phyloP scores from a whole-genome alignment of 2,113 vertebrate species.

The Urocitellus parryii region DNA sequence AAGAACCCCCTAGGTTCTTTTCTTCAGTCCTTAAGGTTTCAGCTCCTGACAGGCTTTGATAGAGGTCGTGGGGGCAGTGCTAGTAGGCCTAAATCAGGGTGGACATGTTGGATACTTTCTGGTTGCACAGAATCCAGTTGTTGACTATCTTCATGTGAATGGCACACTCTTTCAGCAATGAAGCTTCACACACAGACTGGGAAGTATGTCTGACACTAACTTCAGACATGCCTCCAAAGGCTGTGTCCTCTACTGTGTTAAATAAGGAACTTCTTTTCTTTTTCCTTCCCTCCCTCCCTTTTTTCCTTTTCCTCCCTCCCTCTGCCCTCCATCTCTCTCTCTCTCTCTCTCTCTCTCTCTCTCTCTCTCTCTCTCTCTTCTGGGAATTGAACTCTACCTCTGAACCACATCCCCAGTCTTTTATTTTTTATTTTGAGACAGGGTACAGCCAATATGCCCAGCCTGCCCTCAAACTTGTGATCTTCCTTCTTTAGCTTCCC shows the following conservation, averaged over 20 bases:
- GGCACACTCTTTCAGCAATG: too few relatives aligned
- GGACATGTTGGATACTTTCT: not conserved
- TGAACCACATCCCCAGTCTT: too few relatives aligned
- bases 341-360: accelerated
- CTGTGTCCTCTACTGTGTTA: not conserved
- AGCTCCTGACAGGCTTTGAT: not conserved
- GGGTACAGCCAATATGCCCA: too few relatives aligned
- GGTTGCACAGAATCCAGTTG: not conserved
- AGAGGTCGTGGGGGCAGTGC: not conserved
- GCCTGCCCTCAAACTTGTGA: too few relatives aligned
- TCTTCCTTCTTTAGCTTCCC: not conserved
- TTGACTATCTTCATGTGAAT: not conserved
- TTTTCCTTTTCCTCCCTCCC: not conserved
- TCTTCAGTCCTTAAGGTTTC: not conserved
- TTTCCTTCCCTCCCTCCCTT: too few relatives aligned
- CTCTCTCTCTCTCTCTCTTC: too few relatives aligned
- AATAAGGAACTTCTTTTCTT: not conserved
- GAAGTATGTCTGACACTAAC: not conserved
- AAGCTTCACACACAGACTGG: not conserved
- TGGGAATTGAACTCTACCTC: too few relatives aligned
- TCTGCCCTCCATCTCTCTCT: too few relatives aligned
- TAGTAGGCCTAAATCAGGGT: not conserved
- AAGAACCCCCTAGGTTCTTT: not conserved
- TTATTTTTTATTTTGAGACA: too few relatives aligned
- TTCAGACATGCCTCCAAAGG: too few relatives aligned